Percentiles rank a stretch among this genome's conserved stretches.
Conservation (phyloP, 2,113 vertebrate genomes). For the Amblyornis subalaris region DNA sequence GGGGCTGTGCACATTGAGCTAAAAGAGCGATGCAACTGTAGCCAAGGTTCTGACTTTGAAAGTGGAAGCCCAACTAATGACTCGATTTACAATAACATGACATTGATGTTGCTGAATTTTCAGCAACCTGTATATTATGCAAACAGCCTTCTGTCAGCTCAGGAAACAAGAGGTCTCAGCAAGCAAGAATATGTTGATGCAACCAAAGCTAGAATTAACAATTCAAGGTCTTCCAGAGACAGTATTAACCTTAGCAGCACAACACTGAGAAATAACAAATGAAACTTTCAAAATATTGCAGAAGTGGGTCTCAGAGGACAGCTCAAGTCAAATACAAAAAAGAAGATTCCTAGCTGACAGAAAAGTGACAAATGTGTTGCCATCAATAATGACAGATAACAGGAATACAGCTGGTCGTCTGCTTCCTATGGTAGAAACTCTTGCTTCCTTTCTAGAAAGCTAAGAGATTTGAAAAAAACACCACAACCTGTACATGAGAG, state of each 20-base stretch:
- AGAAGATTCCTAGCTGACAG: neutral
- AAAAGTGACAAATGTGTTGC: neutral
- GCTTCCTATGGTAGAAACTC: neutral
- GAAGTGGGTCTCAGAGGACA: neutral
- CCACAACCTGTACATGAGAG: neutral
- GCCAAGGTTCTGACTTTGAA: neutral
- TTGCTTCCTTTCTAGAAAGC: neutral
- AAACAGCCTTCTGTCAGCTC: neutral
- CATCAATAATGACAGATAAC: neutral
- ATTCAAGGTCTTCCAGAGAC: slow-evolving; percentile 1
- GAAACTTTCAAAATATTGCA: neutral
- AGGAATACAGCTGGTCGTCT: neutral
- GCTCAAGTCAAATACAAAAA: neutral
- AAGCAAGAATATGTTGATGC: neutral
- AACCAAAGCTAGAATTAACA: neutral
- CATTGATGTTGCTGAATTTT: neutral
- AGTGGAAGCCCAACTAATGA: neutral
- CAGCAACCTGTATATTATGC: neutral
- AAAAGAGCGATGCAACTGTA: neutral
- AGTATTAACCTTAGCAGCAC: neutral
- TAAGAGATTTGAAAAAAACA: neutral
- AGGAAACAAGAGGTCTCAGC: neutral
- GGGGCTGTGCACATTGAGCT: neutral
- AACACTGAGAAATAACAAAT: neutral
- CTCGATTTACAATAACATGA: neutral